Conservation (phyloP, 2,888 invertebrate species). For the Cheilosia variabilis region DNA sequence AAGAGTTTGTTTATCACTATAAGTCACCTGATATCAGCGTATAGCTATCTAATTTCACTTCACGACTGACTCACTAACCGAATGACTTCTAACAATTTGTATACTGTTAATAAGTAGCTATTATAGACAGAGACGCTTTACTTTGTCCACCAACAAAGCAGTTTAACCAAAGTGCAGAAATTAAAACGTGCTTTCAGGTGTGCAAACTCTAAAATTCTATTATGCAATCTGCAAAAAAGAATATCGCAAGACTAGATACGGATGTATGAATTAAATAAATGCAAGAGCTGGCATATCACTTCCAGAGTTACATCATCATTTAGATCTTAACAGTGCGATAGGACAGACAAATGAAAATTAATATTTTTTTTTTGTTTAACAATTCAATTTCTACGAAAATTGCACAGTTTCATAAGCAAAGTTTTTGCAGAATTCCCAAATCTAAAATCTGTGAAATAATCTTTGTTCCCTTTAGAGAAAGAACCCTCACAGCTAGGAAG, state of each 20-base stretch:
- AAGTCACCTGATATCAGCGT: conserved; percentile 70
- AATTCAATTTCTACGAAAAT: conserved; percentile 59
- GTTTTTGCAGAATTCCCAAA: conserved; percentile 48
- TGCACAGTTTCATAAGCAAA: conserved; percentile 20
- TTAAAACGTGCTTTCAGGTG: conserved; percentile 58
- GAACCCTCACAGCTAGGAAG: conserved; percentile 1
- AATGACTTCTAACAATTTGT: conserved; percentile 2
- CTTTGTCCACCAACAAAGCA: conserved; percentile 27
- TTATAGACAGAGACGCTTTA: neutral
- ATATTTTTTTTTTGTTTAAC: conserved; percentile 21
- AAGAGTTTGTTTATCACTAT: conserved; percentile 57
- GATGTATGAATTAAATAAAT: conserved; percentile 40
- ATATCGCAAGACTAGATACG: conserved; percentile 31
- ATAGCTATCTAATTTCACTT: conserved; percentile 63
- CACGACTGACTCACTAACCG: conserved; percentile 62
- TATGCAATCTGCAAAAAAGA: conserved; percentile 15
- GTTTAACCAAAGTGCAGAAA: conserved; percentile 11
- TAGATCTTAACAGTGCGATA: conserved; percentile 60
- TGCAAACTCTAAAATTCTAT: conserved; percentile 54
- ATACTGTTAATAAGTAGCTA: neutral
- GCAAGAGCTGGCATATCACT: conserved; percentile 35
- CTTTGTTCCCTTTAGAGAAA: neutral
- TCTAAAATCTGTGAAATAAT: conserved; percentile 40
- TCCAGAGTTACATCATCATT: conserved; percentile 40
- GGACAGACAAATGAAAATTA: conserved; percentile 53